Percentiles rank a stretch among this genome's conserved stretches.
These are phyloP conservation scores for Malurus cyaneus DNA, from an alignment of 2,113 vertebrate species.

Conservation along the genomic window DNA sequence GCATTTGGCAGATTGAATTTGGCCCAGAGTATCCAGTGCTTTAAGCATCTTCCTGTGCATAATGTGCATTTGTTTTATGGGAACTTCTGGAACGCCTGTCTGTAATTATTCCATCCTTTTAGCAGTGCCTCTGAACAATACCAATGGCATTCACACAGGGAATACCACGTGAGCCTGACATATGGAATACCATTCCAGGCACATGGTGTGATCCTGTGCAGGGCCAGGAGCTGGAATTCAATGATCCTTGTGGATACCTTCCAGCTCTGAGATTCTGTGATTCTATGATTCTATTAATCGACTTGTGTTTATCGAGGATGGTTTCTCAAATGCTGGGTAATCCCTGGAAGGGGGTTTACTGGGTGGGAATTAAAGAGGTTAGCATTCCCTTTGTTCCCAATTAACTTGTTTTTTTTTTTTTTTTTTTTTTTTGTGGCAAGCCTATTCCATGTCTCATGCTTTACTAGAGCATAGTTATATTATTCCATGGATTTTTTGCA, in stretches of 20 bases:
- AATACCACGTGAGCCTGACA: not conserved
- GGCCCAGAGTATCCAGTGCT: not conserved
- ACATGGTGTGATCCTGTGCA: not conserved
- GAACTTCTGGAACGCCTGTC: not conserved
- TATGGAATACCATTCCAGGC: not conserved
- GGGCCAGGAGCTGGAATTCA: not conserved
- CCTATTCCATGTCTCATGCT: rapidly evolving
- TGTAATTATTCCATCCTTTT: not conserved
- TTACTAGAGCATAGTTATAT: not conserved
- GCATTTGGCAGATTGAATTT: not conserved
- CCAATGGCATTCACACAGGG: not conserved
- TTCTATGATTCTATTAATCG: not conserved
- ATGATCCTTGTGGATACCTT: not conserved
- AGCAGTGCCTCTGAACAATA: not conserved
- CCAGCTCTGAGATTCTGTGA: not conserved
- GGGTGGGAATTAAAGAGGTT: not conserved
- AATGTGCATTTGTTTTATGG: not conserved
- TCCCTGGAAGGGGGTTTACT: not conserved
- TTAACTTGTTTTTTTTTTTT: not conserved
- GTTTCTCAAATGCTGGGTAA: not conserved
- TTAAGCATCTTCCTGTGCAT: not conserved
- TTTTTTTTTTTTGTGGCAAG: not conserved
- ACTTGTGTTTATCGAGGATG: not conserved
- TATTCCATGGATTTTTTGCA: not conserved
- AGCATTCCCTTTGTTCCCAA: not conserved